A percentile compares a stretch with the other conserved stretches of the same genome.
Conservation (phyloP, 2,888 invertebrate genomes). For the Hemicrepidius hirtus region DNA sequence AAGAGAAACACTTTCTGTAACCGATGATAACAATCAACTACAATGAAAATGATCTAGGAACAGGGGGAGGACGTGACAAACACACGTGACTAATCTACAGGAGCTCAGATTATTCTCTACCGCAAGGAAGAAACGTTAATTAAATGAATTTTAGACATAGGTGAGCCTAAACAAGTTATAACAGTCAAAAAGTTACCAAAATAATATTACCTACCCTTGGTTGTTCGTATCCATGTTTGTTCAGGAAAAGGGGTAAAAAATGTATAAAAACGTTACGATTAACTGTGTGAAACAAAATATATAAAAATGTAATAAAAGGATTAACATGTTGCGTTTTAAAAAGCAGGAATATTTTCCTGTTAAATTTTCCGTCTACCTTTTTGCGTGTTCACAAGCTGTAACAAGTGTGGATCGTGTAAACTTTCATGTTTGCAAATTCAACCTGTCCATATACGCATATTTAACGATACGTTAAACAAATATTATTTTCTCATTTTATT, state of each 20-base stretch:
- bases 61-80: background rate
- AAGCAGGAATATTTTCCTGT: background rate
- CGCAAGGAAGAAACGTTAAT: background rate
- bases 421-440: conserved; percentile 1
- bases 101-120: conserved; percentile 7
- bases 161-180: too few species aligned
- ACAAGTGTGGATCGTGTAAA: background rate
- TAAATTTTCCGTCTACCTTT: background rate
- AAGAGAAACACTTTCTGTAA: conserved; percentile 48
- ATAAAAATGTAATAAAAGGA: background rate
- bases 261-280: too few species aligned
- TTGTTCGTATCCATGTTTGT: too few species aligned
- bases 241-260: too few species aligned
- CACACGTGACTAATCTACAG: conserved; percentile 3
- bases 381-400: conserved; percentile 9
- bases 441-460: conserved; percentile 13
- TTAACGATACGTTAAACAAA: conserved; percentile 3
- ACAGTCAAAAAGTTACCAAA: too few species aligned
- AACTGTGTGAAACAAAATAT: too few species aligned
- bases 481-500: background rate
- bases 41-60: conserved; percentile 1
- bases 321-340: background rate
- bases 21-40: conserved; percentile 31
- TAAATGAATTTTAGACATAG: too few species aligned
- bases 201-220: too few species aligned